Conservation (phyloP, 1,140 invertebrate species). For the Drosophila arawakana region DNA sequence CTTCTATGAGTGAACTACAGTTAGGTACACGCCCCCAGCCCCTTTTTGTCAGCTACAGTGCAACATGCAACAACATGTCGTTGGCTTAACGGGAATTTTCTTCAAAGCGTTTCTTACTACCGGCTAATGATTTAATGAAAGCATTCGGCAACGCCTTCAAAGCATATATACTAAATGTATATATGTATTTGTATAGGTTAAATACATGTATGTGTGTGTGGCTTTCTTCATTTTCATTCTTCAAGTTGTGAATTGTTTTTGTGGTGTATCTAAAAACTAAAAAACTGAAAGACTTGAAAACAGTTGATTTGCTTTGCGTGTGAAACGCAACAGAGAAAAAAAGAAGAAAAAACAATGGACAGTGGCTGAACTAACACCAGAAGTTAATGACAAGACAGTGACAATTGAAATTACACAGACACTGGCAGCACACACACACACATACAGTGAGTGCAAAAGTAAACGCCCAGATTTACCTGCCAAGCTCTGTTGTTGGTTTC, state of each 20-base stretch:
- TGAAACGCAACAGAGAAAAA: constrained; percentile 66
- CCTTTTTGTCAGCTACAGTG: background rate
- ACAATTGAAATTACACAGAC: constrained; percentile 76
- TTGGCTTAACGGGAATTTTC: constrained; percentile 9
- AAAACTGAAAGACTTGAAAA: background rate
- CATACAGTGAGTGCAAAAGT: constrained; percentile 46
- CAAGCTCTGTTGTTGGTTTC: background rate
- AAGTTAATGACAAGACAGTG: constrained; percentile 83
- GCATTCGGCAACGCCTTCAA: constrained; percentile 17
- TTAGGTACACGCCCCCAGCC: no score
- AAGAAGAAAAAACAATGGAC: constrained; percentile 56
- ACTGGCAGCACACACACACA: constrained; percentile 24
- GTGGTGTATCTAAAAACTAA: background rate
- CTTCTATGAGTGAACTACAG: no score
- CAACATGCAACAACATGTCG: constrained; percentile 1
- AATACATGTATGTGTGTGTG: background rate
- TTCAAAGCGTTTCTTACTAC: background rate
- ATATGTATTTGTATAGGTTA: background rate
- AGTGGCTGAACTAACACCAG: constrained; percentile 69
- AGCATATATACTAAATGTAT: background rate
- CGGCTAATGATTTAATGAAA: constrained; percentile 18
- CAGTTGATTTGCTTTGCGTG: constrained; percentile 64
- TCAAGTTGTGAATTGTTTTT: background rate
- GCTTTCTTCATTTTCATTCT: background rate
- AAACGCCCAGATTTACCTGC: constrained; percentile 63